These are phyloP conservation scores for Chaitophorus viminalis DNA, from an alignment of 2,888 invertebrate genomes.

Conservation along the genomic window DNA sequence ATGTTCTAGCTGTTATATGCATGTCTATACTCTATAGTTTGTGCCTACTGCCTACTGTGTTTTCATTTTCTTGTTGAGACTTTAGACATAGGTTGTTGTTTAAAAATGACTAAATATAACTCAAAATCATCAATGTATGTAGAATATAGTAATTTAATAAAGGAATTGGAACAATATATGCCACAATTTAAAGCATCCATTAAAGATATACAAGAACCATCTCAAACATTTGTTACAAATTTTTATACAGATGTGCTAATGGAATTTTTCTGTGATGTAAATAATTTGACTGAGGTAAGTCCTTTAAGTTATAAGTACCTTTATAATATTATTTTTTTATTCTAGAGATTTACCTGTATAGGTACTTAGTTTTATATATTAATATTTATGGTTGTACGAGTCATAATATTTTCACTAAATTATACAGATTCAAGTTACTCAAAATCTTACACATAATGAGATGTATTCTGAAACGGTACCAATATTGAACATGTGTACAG, in stretches of 20 bases:
- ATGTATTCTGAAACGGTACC: slow-evolving; percentile 53
- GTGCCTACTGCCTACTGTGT: too few relatives aligned
- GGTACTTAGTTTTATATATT: background rate
- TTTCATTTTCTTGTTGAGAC: too few relatives aligned
- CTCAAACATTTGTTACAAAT: slow-evolving; percentile 45
- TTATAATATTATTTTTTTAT: background rate
- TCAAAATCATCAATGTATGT: background rate
- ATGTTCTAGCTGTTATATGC: too few relatives aligned
- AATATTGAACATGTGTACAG: slow-evolving; percentile 54
- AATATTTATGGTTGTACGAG: background rate
- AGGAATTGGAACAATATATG: slow-evolving; percentile 46
- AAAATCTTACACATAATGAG: slow-evolving; percentile 44
- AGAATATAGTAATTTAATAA: slow-evolving; percentile 38
- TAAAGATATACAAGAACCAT: slow-evolving; percentile 56
- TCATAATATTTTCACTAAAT: background rate
- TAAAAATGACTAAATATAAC: slow-evolving; percentile 22
- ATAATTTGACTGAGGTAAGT: slow-evolving; percentile 52
- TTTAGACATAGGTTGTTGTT: background rate
- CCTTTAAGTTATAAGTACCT: too few relatives aligned
- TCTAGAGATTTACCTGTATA: background rate
- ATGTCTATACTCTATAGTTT: too few relatives aligned
- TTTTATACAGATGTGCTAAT: slow-evolving; percentile 42
- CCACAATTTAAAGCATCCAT: slow-evolving; percentile 43
- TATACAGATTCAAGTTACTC: slow-evolving; percentile 41
- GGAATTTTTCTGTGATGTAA: slow-evolving; percentile 56